phyloP scores from a whole-genome alignment of 2,797 vertebrate genomes.

The Trachurus trachurus region DNA sequence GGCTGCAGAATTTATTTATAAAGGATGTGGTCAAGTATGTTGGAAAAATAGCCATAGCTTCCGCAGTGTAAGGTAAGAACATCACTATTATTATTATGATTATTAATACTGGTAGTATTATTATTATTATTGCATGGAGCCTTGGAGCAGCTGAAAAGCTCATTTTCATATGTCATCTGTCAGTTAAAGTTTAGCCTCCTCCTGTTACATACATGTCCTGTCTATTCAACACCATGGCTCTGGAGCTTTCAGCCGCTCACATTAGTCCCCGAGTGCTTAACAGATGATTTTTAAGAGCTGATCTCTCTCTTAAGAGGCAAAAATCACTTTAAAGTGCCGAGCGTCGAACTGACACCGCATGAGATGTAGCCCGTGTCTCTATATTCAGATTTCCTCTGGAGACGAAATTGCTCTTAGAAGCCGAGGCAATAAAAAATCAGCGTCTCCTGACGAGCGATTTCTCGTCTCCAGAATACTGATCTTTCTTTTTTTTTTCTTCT shows the following conservation, averaged over 20 bases:
- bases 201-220: constrained; percentile 54
- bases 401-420: constrained; percentile 69
- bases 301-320: constrained; percentile 62
- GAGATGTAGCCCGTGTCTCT: constrained; percentile 70
- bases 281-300: constrained; percentile 54
- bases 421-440: constrained; percentile 62
- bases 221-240: constrained; percentile 59
- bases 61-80: constrained; percentile 97
- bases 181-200: constrained; percentile 79
- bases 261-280: constrained; percentile 65
- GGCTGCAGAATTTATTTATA: constrained; percentile 87
- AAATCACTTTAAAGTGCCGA: constrained; percentile 76
- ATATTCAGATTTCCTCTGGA: constrained; percentile 68
- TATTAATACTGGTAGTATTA: constrained; percentile 15
- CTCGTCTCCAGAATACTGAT: constrained; percentile 72
- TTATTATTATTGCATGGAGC: constrained; percentile 24
- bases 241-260: constrained; percentile 48
- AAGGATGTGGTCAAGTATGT: constrained; percentile 93
- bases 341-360: constrained; percentile 67
- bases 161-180: constrained; percentile 65
- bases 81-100: constrained; percentile 21
- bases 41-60: constrained; percentile 98
- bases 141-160: constrained; percentile 18
- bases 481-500: not conserved
- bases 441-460: constrained; percentile 63